Conservation (phyloP, 2,113 vertebrate species). For the Ivindomyrus marchei region DNA sequence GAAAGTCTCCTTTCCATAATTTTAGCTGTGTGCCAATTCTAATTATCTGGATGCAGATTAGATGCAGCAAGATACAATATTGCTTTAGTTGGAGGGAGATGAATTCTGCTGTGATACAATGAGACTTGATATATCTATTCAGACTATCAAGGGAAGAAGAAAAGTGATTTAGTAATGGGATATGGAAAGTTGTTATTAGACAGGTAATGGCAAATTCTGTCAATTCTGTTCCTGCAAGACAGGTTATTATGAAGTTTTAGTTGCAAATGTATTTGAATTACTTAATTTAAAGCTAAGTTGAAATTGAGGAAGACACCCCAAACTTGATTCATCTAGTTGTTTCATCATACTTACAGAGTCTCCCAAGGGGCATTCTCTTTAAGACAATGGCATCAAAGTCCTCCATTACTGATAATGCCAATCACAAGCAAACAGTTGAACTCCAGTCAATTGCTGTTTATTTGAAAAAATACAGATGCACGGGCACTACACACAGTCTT, state of each 20-base stretch:
- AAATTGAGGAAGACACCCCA: not conserved
- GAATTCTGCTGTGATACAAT: not conserved
- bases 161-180: not conserved
- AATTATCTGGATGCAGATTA: not conserved
- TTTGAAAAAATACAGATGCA: not conserved
- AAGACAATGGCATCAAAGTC: not conserved
- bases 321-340: not conserved
- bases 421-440: not conserved
- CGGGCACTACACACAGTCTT: not conserved
- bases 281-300: not conserved
- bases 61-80: not conserved
- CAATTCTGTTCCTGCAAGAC: not conserved
- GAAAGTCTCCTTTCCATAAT: not conserved
- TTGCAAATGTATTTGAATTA: not conserved
- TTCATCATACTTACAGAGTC: not conserved
- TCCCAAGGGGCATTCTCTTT: not conserved
- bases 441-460: not conserved
- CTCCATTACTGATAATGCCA: not conserved
- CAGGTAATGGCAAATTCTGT: not conserved
- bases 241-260: not conserved
- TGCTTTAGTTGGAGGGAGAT: not conserved
- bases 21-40: not conserved
- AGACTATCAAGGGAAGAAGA: not conserved
- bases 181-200: not conserved
- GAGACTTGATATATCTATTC: not conserved